phyloP scores from a whole-genome alignment of 1,140 invertebrate genomes.

The Sycophila sp. region DNA sequence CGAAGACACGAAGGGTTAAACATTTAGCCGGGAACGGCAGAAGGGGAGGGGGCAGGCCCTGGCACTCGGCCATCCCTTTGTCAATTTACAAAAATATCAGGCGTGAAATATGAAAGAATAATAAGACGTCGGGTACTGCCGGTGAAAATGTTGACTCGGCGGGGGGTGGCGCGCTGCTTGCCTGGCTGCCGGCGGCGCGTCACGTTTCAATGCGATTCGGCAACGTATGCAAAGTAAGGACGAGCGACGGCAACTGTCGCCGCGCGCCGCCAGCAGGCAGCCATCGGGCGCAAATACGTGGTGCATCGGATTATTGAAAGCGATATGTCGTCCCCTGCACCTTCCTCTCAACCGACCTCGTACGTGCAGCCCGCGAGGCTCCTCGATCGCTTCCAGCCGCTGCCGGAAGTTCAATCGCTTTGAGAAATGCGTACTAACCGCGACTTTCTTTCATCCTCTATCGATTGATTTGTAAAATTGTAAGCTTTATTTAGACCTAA shows the following conservation, averaged over 20 bases:
- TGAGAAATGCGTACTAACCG: too few species aligned
- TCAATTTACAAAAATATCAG: background rate
- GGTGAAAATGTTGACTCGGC: constrained; percentile 24
- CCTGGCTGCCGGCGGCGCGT: too few species aligned
- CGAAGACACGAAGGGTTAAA: too few species aligned
- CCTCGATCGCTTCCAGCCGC: constrained; percentile 1
- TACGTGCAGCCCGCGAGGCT: constrained; percentile 2
- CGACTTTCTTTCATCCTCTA: too few species aligned
- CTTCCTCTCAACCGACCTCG: too few species aligned
- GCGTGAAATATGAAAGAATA: constrained; percentile 9
- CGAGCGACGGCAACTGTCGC: background rate
- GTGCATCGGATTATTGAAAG: constrained; percentile 22
- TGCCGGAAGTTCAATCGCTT: too few species aligned
- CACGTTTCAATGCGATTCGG: constrained; percentile 12
- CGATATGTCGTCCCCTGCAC: constrained; percentile 4
- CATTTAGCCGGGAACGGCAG: too few species aligned
- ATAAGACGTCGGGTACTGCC: background rate
- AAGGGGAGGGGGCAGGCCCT: too few species aligned
- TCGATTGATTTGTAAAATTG: too few species aligned
- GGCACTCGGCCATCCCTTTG: too few species aligned
- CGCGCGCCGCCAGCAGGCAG: background rate
- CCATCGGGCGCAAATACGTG: background rate
- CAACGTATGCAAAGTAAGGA: background rate
- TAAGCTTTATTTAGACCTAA: too few species aligned
- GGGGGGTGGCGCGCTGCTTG: too few species aligned